Conservation (phyloP, 2,113 vertebrate species). For the Psilopogon haemacephalus region DNA sequence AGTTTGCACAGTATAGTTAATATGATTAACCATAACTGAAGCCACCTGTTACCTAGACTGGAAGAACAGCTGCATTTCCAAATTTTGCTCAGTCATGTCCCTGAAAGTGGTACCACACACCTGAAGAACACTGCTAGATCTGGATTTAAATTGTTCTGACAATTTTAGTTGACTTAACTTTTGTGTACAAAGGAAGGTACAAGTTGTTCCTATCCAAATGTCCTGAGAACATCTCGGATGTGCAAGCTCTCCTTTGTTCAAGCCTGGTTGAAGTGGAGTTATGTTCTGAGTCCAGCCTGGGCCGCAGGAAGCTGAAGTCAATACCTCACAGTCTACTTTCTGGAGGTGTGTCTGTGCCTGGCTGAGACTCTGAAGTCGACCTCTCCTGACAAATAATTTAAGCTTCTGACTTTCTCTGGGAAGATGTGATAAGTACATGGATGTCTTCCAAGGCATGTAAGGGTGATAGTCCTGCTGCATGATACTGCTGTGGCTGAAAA, state of each 20-base stretch:
- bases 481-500: not conserved
- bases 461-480: not conserved
- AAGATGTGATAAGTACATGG: not conserved
- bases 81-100: slow-evolving; percentile 16
- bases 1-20: not conserved
- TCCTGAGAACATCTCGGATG: not conserved
- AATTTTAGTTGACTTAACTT: not conserved
- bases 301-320: not conserved
- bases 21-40: not conserved
- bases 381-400: not conserved
- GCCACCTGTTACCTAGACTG: not conserved
- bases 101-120: not conserved
- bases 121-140: slow-evolving; percentile 19
- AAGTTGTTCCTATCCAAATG: not conserved
- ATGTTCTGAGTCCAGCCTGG: not conserved
- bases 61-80: slow-evolving; percentile 12
- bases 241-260: not conserved
- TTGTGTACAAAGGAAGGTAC: not conserved
- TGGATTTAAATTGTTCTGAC: not conserved
- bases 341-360: accelerated
- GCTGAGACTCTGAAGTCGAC: accelerated
- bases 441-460: not conserved
- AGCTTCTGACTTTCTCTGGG: not conserved
- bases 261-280: not conserved
- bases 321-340: not conserved